Conservation (phyloP, 2,888 invertebrate genomes). For the Eupithecia tripunctaria region DNA sequence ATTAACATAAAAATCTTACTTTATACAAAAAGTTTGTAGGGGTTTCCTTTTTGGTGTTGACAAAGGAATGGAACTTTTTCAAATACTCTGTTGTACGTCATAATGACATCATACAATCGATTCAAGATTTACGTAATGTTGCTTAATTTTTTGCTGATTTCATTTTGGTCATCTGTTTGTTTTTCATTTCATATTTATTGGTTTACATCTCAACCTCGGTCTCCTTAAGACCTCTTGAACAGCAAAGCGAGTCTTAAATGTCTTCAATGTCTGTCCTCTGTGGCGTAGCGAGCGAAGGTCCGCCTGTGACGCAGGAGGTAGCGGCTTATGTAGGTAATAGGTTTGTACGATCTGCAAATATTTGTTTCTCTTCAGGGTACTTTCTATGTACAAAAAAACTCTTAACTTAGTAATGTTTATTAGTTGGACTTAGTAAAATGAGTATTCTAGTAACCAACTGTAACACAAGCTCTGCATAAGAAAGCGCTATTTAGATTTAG, state of each 20-base stretch:
- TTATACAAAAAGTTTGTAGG: not conserved
- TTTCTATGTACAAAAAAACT: not conserved
- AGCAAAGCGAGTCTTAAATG: not conserved
- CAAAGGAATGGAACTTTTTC: not conserved
- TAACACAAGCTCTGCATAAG: not conserved
- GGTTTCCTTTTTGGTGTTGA: not conserved
- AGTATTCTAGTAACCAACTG: not conserved
- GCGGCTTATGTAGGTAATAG: not conserved
- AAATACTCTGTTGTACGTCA: not conserved
- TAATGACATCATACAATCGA: slow-evolving; percentile 3
- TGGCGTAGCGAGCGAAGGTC: not conserved
- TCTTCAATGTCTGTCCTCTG: not conserved
- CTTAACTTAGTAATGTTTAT: too few species aligned
- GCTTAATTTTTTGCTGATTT: slow-evolving; percentile 9
- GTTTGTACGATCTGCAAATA: not conserved
- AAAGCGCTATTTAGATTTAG: too few species aligned
- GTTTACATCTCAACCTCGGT: slow-evolving; percentile 17
- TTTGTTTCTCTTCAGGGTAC: not conserved
- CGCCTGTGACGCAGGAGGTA: not conserved
- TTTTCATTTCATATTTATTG: slow-evolving; percentile 26
- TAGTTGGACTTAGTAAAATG: not conserved
- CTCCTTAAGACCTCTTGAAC: not conserved
- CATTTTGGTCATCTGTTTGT: slow-evolving; percentile 20
- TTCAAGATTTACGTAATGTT: not conserved
- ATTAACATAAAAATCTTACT: too few species aligned